Evolutionary conservation across 2,797 vertebrate species (phyloP).

Genomic region (Chrysocyon brachyurus): DNA sequence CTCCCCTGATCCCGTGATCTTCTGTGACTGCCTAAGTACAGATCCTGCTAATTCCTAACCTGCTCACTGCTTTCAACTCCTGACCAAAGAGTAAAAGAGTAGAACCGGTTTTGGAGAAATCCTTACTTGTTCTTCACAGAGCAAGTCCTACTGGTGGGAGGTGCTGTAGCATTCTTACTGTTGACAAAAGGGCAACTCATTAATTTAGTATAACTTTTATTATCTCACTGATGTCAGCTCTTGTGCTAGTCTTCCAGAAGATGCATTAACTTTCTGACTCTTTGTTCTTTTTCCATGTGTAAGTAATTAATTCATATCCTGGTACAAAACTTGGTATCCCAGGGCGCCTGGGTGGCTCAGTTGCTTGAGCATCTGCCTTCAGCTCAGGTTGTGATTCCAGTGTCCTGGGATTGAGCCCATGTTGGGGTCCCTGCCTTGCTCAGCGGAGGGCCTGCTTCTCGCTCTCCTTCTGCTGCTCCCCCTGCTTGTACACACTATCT

Average conservation of each 20-base stretch:
- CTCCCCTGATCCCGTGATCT: background rate
- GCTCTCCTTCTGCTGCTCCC: too few relatives aligned
- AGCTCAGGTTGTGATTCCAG: too few relatives aligned
- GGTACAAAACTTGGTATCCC: background rate
- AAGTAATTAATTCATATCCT: background rate
- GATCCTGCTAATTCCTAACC: constrained; percentile 37
- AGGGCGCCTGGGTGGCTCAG: too few relatives aligned
- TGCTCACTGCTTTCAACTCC: background rate
- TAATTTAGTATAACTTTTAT: background rate
- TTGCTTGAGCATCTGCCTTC: too few relatives aligned
- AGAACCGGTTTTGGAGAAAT: background rate
- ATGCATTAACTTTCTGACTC: constrained; percentile 28
- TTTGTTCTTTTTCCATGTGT: background rate
- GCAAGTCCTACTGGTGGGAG: background rate
- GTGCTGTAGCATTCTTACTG: background rate
- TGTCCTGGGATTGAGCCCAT: too few relatives aligned
- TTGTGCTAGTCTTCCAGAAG: constrained; percentile 5
- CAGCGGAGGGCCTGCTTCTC: too few relatives aligned
- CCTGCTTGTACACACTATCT: too few relatives aligned
- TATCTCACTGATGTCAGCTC: background rate
- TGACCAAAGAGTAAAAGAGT: constrained; percentile 35
- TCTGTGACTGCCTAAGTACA: constrained; percentile 43
- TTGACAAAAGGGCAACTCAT: background rate
- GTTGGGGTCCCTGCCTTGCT: too few relatives aligned
- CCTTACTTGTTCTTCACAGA: background rate